Conservation (phyloP, 64 coral and sea anemone species). For the Pocillopora damicornis region DNA sequence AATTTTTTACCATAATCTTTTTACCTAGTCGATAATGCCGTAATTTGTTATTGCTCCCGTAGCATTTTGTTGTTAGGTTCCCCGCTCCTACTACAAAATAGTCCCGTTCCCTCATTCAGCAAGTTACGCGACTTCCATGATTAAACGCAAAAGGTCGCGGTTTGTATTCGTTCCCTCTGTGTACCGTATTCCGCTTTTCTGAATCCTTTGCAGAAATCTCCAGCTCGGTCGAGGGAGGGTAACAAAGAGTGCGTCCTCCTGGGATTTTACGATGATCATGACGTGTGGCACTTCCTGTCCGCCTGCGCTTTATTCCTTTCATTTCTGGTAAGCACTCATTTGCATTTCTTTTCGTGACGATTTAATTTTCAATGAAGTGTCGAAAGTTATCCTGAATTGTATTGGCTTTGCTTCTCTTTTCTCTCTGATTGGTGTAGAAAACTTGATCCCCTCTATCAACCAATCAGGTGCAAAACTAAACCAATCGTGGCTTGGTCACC, state of each 20-base stretch:
- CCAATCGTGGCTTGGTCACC: too few relatives aligned
- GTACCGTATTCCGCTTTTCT: background rate
- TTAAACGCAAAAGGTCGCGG: background rate
- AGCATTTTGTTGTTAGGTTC: too few relatives aligned
- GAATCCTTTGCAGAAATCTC: slow-evolving; percentile 66
- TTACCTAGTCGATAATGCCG: too few relatives aligned
- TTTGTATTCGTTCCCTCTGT: background rate
- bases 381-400: too few relatives aligned
- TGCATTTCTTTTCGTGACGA: background rate
- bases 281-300: slow-evolving; percentile 94
- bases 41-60: background rate
- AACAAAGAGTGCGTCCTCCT: slow-evolving; percentile 74
- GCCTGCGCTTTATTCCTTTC: slow-evolving; percentile 87
- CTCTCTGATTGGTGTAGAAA: too few relatives aligned
- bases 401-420: too few relatives aligned
- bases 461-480: too few relatives aligned
- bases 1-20: too few relatives aligned
- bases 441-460: too few relatives aligned
- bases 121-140: too few relatives aligned
- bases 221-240: slow-evolving; percentile 82
- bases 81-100: too few relatives aligned
- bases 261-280: slow-evolving; percentile 90
- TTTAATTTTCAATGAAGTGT: background rate
- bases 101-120: too few relatives aligned
- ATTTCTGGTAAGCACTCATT: slow-evolving; percentile 72